These are phyloP conservation scores for Fragum sueziense DNA, from an alignment of 2,888 invertebrate genomes.

Conservation along the genomic window DNA sequence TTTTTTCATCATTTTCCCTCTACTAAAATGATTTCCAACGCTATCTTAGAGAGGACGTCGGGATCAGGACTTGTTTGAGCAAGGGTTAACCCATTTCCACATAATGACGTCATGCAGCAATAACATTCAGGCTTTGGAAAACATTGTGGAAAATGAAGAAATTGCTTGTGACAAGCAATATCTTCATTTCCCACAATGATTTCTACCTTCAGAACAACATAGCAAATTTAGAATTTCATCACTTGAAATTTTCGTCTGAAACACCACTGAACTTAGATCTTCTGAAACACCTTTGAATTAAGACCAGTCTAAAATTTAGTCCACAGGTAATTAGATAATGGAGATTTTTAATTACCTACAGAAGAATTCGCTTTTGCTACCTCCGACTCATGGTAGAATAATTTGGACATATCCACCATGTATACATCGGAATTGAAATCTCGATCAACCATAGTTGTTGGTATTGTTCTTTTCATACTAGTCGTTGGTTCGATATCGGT, in stretches of 20 bases:
- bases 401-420: background rate
- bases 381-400: background rate
- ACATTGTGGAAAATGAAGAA: background rate
- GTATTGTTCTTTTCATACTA: conserved; percentile 20
- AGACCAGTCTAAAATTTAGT: too few species aligned
- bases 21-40: too few species aligned
- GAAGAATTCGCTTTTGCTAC: background rate
- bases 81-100: too few species aligned
- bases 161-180: background rate
- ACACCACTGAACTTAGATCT: too few species aligned
- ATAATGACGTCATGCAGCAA: too few species aligned
- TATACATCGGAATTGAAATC: background rate
- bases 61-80: too few species aligned
- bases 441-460: conserved; percentile 16
- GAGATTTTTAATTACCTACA: background rate
- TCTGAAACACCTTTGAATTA: background rate
- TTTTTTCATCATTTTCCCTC: too few species aligned
- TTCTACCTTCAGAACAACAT: background rate
- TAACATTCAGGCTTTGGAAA: too few species aligned
- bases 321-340: background rate
- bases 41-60: too few species aligned
- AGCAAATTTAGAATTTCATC: too few species aligned
- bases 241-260: too few species aligned
- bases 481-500: conserved; percentile 17
- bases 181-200: background rate